A percentile compares a stretch with the other conserved stretches of the same genome.
phyloP scores from a whole-genome alignment of 2,113 vertebrate genomes.

The Amblyornis subalaris region DNA sequence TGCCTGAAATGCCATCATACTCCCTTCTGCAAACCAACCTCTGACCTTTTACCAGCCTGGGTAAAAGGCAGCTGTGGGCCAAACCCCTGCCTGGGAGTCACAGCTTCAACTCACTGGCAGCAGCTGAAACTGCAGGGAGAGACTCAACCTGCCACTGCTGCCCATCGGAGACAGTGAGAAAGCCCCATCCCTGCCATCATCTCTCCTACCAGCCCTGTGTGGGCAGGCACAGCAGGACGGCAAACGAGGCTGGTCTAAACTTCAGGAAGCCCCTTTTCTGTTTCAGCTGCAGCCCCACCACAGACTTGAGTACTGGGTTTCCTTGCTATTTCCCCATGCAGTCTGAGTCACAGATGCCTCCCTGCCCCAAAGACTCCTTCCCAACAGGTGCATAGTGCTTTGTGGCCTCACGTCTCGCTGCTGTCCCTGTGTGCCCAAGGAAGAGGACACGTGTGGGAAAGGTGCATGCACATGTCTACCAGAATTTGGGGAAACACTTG shows the following conservation, averaged over 20 bases:
- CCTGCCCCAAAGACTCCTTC: accelerated
- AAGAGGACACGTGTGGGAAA: not conserved
- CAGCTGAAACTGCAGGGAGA: not conserved
- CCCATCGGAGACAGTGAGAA: not conserved
- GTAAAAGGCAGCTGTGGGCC: not conserved
- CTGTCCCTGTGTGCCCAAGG: not conserved
- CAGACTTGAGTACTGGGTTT: not conserved
- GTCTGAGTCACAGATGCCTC: not conserved
- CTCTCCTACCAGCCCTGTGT: accelerated
- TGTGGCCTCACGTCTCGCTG: accelerated
- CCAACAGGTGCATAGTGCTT: not conserved
- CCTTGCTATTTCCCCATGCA: not conserved
- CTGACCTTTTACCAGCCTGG: not conserved
- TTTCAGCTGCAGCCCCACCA: not conserved
- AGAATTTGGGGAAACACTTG: not conserved
- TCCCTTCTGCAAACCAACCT: not conserved
- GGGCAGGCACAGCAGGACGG: not conserved
- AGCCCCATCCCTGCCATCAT: accelerated
- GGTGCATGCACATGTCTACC: accelerated
- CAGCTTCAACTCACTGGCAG: not conserved
- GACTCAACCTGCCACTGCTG: not conserved
- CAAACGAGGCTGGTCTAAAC: accelerated
- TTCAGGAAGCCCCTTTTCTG: not conserved
- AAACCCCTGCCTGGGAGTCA: not conserved
- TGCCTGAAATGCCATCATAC: not conserved